Base-by-base conservation (phyloP, 2,888 invertebrate species). In the Theristus sp. region DNA sequence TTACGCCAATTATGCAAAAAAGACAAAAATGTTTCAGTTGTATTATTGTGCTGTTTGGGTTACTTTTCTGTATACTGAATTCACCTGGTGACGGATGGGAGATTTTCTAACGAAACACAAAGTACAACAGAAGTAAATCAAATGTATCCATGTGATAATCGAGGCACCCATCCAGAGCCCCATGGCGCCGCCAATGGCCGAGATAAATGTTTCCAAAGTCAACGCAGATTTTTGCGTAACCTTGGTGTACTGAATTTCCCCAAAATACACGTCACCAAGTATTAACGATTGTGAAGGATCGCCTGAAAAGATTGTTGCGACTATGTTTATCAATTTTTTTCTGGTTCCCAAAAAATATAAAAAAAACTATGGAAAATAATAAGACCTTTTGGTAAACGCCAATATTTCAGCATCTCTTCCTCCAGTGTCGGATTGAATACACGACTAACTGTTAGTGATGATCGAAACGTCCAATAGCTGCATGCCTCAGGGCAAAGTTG, bases 121-220 rank as follows among this genome's bases (percentile, higher is more conserved):
- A 31, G 46, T 26, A 20, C 46, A 57, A 30, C 58, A 58, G 25
- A 58, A 61, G 49, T 59, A 61, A 1, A 61, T 10, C 25, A 55
- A 26, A 30, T 61, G 61, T n/a, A 59, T 56, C 31, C 52, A 52
- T 2, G 61, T 61, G n/a, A 61, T 59, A 20, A 61, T 59, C 30
- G 31, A 31, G 13, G 61, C 61, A 13, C 61, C 61, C 13, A 59
- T 61, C 61, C 61, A 61, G 22, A 61, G 27, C 6, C 61, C 61
- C 56, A 61, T 49, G 17, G 61, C 59, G 20, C 61, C 61, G 28
- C 61, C 61, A 26, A 61, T 59, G 10, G 49, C 28, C 24, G 61
- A 61, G 3, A 61, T 29, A 38, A 61, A 59, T 6, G 3, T n/a
- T 47, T 57, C 57, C 25, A 57, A 6, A 2, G 57, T 57, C 2